Base-by-base conservation (phyloP, 30 jellyfish, hydroid and myxozoan genomes). In the Catostylus mosaicus region DNA sequence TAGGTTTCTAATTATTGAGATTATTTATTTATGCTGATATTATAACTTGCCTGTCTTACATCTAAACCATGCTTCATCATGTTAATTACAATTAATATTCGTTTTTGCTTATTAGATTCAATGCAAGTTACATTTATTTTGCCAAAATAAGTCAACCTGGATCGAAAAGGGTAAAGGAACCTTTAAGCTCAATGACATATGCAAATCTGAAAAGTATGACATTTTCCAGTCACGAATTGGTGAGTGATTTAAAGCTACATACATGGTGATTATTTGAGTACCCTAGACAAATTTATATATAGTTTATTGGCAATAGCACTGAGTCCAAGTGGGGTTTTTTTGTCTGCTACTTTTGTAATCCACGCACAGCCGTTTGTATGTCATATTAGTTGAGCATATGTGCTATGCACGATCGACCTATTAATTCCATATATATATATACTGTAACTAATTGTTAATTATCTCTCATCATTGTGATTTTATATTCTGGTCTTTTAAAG, bases 141-240 rank as follows among this genome's bases (percentile, higher is more conserved):
- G 88, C 33, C 80, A 64, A 9, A 95, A 76, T 27, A 78, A 73
- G 24, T 87, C 90, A 45, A 18, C 73, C 9, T 94, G 99, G 99
- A 54, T 80, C 67, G 99, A 94, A 45, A 88, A 83, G 72, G 99
- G 99, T 0, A 76, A 97, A 35, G 99, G 99, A 33, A 75, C 84
- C 10, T 69, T 94, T 68, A 94, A 82, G 73, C 68, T 94, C n/a
- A 94, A 94, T 79, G 99, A 94, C 68, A 94, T 88, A 16, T 87
- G 97, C 43, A 95, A 88, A 65, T 83, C 99, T 3, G 96, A 94
- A 60, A 33, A 52, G 30, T 34, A 77, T 31, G 99, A 95, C 30
- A 65, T 88, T 51, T 94, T 94, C 34, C 99, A 94, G 52, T 94
- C 99, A 34, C 56, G 99, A 34, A 36, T 94, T 24, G 99, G 99